Percentiles rank a stretch among this genome's conserved stretches.
Evolutionary conservation across 2,113 vertebrate genomes (phyloP).

Genomic region (Apodemus sylvaticus): DNA sequence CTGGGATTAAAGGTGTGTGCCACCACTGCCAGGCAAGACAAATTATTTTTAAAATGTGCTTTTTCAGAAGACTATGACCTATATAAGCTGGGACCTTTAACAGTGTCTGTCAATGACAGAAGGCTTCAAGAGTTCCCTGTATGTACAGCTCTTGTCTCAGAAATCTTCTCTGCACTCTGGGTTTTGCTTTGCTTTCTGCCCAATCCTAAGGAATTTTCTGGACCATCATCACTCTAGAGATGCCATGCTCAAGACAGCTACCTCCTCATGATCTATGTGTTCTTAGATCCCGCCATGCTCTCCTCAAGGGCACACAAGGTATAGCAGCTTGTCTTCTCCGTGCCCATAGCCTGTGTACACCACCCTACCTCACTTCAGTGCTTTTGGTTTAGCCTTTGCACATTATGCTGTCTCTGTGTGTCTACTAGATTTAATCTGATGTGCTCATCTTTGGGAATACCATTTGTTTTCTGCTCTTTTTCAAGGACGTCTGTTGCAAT

Average conservation of each 20-base stretch:
- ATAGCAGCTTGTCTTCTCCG: background rate
- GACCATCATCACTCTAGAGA: slow-evolving; percentile 8
- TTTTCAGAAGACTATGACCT: background rate
- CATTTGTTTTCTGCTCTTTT: background rate
- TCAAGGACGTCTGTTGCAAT: slow-evolving; percentile 47
- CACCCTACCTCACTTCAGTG: background rate
- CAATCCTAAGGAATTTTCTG: background rate
- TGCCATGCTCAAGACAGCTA: background rate
- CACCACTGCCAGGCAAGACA: too few species aligned
- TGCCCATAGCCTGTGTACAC: background rate
- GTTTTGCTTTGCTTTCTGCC: background rate
- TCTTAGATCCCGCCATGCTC: background rate
- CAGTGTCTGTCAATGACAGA: background rate
- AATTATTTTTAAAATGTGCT: background rate
- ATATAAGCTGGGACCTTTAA: background rate
- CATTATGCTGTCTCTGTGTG: background rate
- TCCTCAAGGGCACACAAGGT: background rate
- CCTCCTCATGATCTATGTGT: background rate
- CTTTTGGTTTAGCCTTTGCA: background rate
- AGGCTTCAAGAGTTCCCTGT: background rate
- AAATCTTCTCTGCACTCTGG: slow-evolving; percentile 10
- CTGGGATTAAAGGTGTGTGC: too few species aligned
- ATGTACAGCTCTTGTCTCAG: background rate
- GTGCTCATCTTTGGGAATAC: background rate
- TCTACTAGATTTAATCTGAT: background rate